phyloP scores from a whole-genome alignment of 2,797 vertebrate genomes.

The Enteromius paludinosus region DNA sequence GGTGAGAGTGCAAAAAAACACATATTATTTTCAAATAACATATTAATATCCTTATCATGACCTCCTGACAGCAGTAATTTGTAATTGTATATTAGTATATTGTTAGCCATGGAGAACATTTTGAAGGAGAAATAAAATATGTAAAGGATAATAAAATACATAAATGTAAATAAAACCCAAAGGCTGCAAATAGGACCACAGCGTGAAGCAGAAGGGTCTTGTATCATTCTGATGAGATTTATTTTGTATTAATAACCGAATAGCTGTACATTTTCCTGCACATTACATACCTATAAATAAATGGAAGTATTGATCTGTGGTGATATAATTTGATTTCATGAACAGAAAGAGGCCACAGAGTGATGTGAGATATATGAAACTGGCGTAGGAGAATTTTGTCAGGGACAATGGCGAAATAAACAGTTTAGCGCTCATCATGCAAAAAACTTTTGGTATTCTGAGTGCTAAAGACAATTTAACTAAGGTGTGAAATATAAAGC shows the following conservation, averaged over 20 bases:
- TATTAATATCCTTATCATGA: background rate
- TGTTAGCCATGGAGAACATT: background rate
- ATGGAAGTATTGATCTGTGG: conserved; percentile 24
- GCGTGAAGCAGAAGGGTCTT: background rate
- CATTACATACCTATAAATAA: conserved; percentile 19
- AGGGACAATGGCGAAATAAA: background rate
- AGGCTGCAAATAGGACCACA: background rate
- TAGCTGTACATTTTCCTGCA: background rate
- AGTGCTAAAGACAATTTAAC: background rate
- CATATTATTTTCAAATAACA: background rate
- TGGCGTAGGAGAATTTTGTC: background rate
- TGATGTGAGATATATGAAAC: background rate
- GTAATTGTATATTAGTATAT: background rate
- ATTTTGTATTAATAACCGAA: background rate
- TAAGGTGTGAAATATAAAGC: background rate
- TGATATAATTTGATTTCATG: background rate
- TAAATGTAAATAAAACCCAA: background rate
- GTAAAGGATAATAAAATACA: background rate
- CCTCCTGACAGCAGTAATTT: background rate
- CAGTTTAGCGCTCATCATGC: background rate
- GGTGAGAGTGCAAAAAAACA: conserved; percentile 67
- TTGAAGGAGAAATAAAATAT: background rate
- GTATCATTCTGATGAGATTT: background rate
- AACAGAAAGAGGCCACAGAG: conserved; percentile 1
- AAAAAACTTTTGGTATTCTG: background rate